Evolutionary conservation across 2,113 vertebrate species (phyloP).

Genomic region (Butastur rufipennis): DNA sequence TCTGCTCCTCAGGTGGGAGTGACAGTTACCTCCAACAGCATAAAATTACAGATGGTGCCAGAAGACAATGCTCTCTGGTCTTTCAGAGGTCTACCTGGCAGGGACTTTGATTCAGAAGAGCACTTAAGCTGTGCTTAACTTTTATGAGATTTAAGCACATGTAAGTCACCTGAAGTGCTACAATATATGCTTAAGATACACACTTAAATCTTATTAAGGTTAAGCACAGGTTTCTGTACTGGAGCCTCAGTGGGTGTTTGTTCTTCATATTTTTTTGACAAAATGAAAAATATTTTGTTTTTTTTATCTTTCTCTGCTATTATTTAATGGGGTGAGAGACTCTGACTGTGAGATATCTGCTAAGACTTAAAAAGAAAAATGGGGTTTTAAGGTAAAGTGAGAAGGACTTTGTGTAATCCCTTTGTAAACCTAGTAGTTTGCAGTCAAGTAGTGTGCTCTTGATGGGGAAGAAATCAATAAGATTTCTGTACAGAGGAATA

Average conservation of each 20-base stretch:
- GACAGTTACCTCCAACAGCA: not conserved
- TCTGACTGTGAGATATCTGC: not conserved
- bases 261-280: not conserved
- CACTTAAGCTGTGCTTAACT: not conserved
- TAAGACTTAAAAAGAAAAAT: not conserved
- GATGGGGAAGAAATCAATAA: constrained; percentile 4
- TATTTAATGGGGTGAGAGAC: not conserved
- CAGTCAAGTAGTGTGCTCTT: not conserved
- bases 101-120: not conserved
- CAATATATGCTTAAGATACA: not conserved
- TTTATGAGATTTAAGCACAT: not conserved
- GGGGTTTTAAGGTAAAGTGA: not conserved
- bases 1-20: not conserved
- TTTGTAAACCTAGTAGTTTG: not conserved
- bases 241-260: not conserved
- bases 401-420: not conserved
- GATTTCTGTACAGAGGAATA: not conserved
- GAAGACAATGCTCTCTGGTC: not conserved
- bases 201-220: not conserved
- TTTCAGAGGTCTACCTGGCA: not conserved
- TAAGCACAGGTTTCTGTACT: not conserved
- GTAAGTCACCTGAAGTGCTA: not conserved
- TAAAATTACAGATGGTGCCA: not conserved
- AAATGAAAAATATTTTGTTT: not conserved
- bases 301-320: not conserved